A percentile compares a stretch with the other conserved stretches of the same genome.
These are phyloP conservation scores for Gymnodraco acuticeps DNA, from an alignment of 2,797 vertebrate genomes.

Conservation along the genomic window DNA sequence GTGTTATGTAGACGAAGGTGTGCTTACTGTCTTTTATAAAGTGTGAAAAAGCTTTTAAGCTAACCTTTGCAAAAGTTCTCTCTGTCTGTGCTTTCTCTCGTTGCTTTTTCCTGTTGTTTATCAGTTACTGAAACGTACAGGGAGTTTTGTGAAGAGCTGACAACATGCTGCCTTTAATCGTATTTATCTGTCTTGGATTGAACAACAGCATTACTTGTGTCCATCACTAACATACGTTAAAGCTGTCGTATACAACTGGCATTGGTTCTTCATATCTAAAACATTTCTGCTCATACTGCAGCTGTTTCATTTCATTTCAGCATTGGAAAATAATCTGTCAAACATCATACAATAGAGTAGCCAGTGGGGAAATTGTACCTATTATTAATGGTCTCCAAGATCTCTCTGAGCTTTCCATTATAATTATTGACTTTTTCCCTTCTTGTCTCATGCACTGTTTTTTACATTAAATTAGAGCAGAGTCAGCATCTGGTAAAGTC, in stretches of 20 bases:
- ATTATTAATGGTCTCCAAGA: conserved; percentile 80
- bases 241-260: conserved; percentile 12
- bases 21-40: conserved; percentile 35
- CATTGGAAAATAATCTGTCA: conserved; percentile 60
- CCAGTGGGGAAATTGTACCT: conserved; percentile 64
- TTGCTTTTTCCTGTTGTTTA: conserved; percentile 31
- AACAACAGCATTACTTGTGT: conserved; percentile 15
- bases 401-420: conserved; percentile 73
- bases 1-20: conserved; percentile 54
- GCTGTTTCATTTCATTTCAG: conserved; percentile 46
- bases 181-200: conserved; percentile 28
- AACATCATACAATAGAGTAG: conserved; percentile 61
- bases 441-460: conserved; percentile 49
- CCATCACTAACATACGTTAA: conserved; percentile 12
- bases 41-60: conserved; percentile 40
- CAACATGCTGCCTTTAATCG: conserved; percentile 46
- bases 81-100: conserved; percentile 11
- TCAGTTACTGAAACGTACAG: neutral
- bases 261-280: conserved; percentile 19
- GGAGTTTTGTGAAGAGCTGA: conserved; percentile 22
- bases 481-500: conserved; percentile 50
- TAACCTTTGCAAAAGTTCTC: conserved; percentile 58
- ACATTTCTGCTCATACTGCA: conserved; percentile 20
- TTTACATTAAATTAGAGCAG: conserved; percentile 54
- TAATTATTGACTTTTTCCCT: conserved; percentile 77